These are phyloP conservation scores for Micromesistius poutassou DNA, from an alignment of 2,797 vertebrate genomes.

Conservation along the genomic window DNA sequence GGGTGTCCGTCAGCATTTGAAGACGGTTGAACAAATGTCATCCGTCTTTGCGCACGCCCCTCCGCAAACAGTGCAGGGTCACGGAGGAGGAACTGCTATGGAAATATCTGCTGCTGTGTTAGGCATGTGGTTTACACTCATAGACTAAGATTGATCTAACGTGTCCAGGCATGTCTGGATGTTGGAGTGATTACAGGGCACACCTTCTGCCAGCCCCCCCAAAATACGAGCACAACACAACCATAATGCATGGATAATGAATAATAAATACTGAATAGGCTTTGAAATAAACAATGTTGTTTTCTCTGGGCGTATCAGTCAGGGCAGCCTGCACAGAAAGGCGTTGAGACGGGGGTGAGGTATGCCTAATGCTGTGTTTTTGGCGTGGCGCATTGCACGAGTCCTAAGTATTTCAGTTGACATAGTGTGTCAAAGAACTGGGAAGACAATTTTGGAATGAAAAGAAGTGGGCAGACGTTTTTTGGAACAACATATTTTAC, in stretches of 20 bases:
- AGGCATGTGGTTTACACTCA: constrained; percentile 11
- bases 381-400: not conserved
- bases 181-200: not conserved
- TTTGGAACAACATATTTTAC: not conserved
- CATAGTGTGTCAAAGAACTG: not conserved
- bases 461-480: not conserved
- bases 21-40: constrained; percentile 57
- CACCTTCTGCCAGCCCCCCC: not conserved
- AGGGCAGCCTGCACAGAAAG: not conserved
- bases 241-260: not conserved
- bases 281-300: not conserved
- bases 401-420: not conserved
- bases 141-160: not conserved
- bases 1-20: constrained; percentile 42
- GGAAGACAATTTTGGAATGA: not conserved
- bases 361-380: not conserved
- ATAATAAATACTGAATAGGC: not conserved
- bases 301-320: not conserved
- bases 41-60: constrained; percentile 19
- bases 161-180: not conserved
- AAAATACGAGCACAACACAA: not conserved
- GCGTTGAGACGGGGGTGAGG: not conserved
- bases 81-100: constrained; percentile 5
- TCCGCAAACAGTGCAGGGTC: constrained; percentile 42
- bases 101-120: constrained; percentile 5